Conservation (phyloP, 1,140 invertebrate species). For the Halyomorpha halys region DNA sequence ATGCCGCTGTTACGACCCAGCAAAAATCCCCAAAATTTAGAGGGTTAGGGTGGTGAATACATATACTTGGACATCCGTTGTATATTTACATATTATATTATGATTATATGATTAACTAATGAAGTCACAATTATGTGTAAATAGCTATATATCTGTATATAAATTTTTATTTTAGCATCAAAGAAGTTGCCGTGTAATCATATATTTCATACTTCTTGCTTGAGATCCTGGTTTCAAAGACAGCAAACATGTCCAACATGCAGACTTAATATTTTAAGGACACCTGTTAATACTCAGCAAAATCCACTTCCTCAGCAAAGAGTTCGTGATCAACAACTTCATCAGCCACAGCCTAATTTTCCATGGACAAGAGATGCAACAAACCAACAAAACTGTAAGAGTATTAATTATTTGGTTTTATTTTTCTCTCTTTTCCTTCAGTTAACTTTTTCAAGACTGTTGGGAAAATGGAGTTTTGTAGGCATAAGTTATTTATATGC, state of each 20-base stretch:
- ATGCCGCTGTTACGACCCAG: too few species aligned
- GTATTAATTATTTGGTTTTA: neutral
- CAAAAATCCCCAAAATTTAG: too few species aligned
- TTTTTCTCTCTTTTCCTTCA: too few species aligned
- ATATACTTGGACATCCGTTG: too few species aligned
- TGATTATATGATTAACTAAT: too few species aligned
- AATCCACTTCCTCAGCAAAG: slow-evolving; percentile 20
- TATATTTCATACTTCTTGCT: slow-evolving; percentile 95
- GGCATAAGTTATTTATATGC: too few species aligned
- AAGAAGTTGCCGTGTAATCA: slow-evolving; percentile 99
- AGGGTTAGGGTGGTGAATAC: too few species aligned
- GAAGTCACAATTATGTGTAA: too few species aligned
- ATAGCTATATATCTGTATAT: too few species aligned
- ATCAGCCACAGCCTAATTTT: slow-evolving; percentile 12
- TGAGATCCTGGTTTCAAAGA: slow-evolving; percentile 98
- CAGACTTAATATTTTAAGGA: slow-evolving; percentile 84
- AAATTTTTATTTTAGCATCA: slow-evolving; percentile 63
- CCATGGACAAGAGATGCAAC: neutral
- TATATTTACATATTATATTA: too few species aligned
- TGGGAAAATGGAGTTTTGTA: neutral
- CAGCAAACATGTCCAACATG: slow-evolving; percentile 99
- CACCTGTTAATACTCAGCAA: slow-evolving; percentile 37
- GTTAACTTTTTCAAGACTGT: neutral
- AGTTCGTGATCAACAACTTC: slow-evolving; percentile 10
- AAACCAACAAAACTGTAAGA: neutral